These are phyloP conservation scores for Chaetogeoica ovagalla DNA, from an alignment of 2,888 invertebrate species.

Conservation along the genomic window DNA sequence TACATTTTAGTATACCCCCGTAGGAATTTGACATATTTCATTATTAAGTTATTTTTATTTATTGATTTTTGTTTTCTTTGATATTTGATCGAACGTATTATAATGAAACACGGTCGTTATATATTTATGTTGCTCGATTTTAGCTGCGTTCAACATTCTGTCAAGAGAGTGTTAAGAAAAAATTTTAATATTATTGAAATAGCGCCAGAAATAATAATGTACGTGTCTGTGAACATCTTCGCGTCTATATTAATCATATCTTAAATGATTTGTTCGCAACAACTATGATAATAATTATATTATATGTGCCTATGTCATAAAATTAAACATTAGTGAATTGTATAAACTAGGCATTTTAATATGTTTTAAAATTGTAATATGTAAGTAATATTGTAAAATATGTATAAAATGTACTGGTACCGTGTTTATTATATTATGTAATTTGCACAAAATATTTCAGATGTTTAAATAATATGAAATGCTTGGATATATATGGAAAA, in stretches of 20 bases:
- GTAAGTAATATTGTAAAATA: not conserved
- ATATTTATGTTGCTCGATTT: not conserved
- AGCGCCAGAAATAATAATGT: constrained; percentile 18
- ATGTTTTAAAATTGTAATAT: not conserved
- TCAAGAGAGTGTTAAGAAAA: not conserved
- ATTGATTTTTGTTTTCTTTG: not conserved
- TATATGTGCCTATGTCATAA: not conserved
- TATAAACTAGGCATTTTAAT: not conserved
- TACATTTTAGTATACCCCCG: not conserved
- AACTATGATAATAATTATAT: not conserved
- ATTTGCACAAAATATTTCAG: not conserved
- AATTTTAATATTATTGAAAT: constrained; percentile 1
- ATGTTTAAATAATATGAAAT: not conserved
- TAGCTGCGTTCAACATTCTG: not conserved
- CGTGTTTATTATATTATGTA: not conserved
- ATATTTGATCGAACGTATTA: not conserved
- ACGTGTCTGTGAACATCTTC: constrained; percentile 12
- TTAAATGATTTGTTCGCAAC: not conserved
- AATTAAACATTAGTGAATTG: not conserved
- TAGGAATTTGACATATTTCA: not conserved
- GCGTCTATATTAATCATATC: not conserved
- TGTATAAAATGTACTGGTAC: not conserved
- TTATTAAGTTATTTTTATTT: not conserved
- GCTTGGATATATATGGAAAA: too few species aligned
- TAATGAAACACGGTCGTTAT: not conserved